Base-by-base conservation (phyloP, 2,888 invertebrate species). In the Anoplius nigerrimus region DNA sequence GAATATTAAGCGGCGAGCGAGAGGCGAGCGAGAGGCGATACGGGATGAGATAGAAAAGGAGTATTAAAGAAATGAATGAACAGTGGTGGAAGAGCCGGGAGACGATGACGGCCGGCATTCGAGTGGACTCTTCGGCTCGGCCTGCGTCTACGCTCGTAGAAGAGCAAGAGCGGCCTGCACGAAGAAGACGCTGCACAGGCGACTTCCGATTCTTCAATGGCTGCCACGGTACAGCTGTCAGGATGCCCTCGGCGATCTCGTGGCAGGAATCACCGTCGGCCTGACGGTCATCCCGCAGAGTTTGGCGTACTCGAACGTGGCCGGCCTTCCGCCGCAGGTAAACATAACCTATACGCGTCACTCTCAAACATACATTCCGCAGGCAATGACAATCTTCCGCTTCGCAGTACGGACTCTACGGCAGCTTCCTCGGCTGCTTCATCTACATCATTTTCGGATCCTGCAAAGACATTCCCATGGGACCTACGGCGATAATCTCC, bases 261-360 rank as follows among this genome's bases (percentile, higher is more conserved):
- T 98, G 72, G 97, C 98, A 3, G 97, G 97, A 63, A 90, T 98
- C 66, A 97, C 97, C 0, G 97, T 98, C 15, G 98, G 97, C 0
- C 91, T 98, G 68, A 98, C 97, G 0, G 97, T 98, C 64, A 97
- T 98, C 81, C 98, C 97, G 15, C 97, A 97, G 90, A 95, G 95
- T 15, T 90, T 95, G 69, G 95, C 95, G 13, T 95, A 95, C 89
- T 92, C 95, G 27, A 94, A 93, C 86, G 94, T 95, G 71, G 95
- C 95, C 56, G 94, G 95, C 20, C 90, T 95, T 71, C 94, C 95
- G 61, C 91, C 94, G 27, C 90, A 93, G 86, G 93, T 92, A 86
- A 85, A 87, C n/a, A n/a, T 67, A 24, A 51, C 45, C 21, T 21
- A 43, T 43, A n/a, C n/a, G n/a, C 16, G 15, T 56, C 43, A 53